Conservation (phyloP, 2,113 vertebrate genomes). For the Diglossa brunneiventris region DNA sequence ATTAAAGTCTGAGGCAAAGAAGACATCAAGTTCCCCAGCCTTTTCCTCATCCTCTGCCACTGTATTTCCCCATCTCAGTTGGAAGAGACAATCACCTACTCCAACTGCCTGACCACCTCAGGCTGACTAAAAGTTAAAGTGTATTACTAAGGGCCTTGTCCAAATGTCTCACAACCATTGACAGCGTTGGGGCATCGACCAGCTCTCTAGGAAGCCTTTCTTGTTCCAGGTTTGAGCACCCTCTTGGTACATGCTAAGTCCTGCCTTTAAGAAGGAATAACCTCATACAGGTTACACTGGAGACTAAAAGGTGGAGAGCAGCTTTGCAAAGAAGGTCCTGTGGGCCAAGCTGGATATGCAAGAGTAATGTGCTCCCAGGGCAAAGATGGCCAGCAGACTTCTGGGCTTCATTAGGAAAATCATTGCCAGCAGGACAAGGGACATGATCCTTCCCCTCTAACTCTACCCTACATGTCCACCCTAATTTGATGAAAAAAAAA, state of each 20-base stretch:
- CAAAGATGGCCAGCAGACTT: neutral
- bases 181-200: fast-evolving
- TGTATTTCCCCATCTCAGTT: neutral
- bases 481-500: neutral
- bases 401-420: neutral
- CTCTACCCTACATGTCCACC: neutral
- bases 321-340: neutral
- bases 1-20: neutral
- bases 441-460: neutral
- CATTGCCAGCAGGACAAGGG: fast-evolving
- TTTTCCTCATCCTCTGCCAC: neutral
- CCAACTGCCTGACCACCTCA: neutral
- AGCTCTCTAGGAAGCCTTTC: neutral
- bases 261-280: neutral
- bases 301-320: neutral
- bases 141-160: neutral
- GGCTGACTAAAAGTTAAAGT: neutral
- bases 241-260: neutral
- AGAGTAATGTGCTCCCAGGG: neutral
- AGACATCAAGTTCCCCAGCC: neutral
- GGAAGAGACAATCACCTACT: neutral
- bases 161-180: neutral
- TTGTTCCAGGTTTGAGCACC: neutral
- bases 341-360: neutral
- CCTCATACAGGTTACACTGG: neutral